phyloP scores from a whole-genome alignment of 2,888 invertebrate species.

The Acholoe squamosa region DNA sequence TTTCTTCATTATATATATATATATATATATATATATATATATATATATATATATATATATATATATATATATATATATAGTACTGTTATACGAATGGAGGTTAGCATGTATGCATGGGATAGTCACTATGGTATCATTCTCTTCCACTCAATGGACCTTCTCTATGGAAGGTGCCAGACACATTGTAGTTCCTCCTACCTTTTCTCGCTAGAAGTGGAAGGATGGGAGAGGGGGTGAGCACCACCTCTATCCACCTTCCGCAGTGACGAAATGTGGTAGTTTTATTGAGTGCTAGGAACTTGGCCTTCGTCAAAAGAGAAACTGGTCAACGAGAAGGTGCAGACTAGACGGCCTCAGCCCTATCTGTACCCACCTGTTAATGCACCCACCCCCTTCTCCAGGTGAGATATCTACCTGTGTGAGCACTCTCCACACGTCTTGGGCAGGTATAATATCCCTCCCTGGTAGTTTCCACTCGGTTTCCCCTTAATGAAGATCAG shows the following conservation, averaged over 20 bases:
- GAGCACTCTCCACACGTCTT: conserved; percentile 8
- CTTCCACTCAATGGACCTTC: no score
- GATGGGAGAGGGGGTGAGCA: no score
- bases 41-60: background rate
- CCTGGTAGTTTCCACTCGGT: background rate
- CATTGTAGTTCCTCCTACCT: no score
- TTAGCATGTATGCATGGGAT: no score
- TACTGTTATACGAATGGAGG: no score
- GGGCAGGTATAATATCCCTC: background rate
- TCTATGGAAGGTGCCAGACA: no score
- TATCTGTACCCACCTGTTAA: no score
- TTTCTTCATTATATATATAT: no score
- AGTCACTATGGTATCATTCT: no score
- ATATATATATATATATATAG: background rate
- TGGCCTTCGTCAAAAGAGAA: background rate
- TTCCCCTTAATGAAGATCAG: background rate
- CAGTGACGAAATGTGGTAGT: background rate
- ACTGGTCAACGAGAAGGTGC: background rate
- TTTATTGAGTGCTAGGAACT: background rate
- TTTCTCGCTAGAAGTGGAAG: no score
- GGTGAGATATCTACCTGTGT: conserved; percentile 3
- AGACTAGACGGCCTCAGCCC: background rate
- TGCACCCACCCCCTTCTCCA: background rate
- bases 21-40: background rate
- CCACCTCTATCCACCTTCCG: background rate